Evolutionary conservation across 2,888 invertebrate genomes (phyloP).

Genomic region (Clitarchus hookeri): DNA sequence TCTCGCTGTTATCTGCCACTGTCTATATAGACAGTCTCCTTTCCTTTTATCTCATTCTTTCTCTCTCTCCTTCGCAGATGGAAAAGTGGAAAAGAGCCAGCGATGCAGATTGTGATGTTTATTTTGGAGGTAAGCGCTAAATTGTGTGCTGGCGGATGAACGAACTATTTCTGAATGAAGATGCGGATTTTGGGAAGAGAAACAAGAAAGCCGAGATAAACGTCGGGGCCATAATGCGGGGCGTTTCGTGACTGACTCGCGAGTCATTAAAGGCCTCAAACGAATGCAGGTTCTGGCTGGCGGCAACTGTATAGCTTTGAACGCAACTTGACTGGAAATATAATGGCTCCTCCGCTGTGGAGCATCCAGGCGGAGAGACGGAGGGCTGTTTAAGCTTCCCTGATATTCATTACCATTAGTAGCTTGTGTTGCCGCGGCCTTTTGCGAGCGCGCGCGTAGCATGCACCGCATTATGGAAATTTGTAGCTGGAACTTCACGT

Average conservation of each 20-base stretch:
- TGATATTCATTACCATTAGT: slow-evolving; percentile 3
- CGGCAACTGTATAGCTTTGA: not conserved
- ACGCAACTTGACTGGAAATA: not conserved
- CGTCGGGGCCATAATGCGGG: not conserved
- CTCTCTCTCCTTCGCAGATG: too few relatives aligned
- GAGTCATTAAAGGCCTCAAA: not conserved
- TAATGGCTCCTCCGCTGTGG: too few relatives aligned
- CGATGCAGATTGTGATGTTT: not conserved
- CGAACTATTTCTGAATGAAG: too few relatives aligned
- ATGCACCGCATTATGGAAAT: not conserved
- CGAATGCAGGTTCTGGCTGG: not conserved
- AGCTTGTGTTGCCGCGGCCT: not conserved
- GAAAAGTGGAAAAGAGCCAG: too few relatives aligned
- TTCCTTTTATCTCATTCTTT: too few relatives aligned
- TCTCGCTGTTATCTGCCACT: too few relatives aligned
- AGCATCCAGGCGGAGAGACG: too few relatives aligned
- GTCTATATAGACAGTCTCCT: too few relatives aligned
- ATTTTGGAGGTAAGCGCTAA: not conserved
- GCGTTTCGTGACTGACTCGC: not conserved
- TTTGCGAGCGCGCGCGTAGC: too few relatives aligned
- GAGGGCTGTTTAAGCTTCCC: not conserved
- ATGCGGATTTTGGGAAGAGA: too few relatives aligned
- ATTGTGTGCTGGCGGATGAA: not conserved
- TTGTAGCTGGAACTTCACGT: not conserved
- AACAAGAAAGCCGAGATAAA: too few relatives aligned